phyloP scores from a whole-genome alignment of 2,888 invertebrate genomes.

The Mactromeris polynyma region DNA sequence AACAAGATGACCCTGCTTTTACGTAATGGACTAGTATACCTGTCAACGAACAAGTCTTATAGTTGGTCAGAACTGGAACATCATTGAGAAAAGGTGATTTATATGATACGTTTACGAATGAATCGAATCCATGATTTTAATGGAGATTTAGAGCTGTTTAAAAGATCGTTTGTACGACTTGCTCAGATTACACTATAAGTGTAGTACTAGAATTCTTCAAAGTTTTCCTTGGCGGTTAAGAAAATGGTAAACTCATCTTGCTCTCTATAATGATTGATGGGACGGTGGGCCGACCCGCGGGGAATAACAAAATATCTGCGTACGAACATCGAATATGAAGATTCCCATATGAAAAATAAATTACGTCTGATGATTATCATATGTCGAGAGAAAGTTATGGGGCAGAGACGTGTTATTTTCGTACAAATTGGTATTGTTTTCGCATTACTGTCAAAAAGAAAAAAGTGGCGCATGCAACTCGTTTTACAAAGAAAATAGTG shows the following conservation, averaged over 20 bases:
- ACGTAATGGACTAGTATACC: background rate
- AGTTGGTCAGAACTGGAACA: too few relatives aligned
- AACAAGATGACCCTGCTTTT: background rate
- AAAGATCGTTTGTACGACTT: background rate
- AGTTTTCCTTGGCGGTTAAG: slow-evolving; percentile 28
- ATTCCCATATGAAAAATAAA: slow-evolving; percentile 67
- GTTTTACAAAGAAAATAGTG: background rate
- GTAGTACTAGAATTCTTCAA: slow-evolving; percentile 35
- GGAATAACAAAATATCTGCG: slow-evolving; percentile 53
- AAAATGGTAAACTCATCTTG: slow-evolving; percentile 41
- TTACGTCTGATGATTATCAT: slow-evolving; percentile 69
- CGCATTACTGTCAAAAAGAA: slow-evolving; percentile 65
- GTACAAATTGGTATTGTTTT: slow-evolving; percentile 71
- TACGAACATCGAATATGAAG: slow-evolving; percentile 36
- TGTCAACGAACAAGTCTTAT: background rate
- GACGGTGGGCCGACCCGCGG: slow-evolving; percentile 44
- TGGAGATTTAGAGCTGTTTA: background rate
- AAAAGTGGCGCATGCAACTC: slow-evolving; percentile 37
- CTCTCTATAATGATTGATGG: slow-evolving; percentile 52
- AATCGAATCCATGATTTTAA: background rate
- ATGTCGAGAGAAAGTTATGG: slow-evolving; percentile 61
- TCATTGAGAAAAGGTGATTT: too few relatives aligned
- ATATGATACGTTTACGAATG: too few relatives aligned
- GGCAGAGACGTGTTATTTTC: slow-evolving; percentile 67
- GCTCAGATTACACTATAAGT: slow-evolving; percentile 26